Evolutionary conservation across 1,140 invertebrate genomes (phyloP).

Genomic region (Contarinia nasturtii): DNA sequence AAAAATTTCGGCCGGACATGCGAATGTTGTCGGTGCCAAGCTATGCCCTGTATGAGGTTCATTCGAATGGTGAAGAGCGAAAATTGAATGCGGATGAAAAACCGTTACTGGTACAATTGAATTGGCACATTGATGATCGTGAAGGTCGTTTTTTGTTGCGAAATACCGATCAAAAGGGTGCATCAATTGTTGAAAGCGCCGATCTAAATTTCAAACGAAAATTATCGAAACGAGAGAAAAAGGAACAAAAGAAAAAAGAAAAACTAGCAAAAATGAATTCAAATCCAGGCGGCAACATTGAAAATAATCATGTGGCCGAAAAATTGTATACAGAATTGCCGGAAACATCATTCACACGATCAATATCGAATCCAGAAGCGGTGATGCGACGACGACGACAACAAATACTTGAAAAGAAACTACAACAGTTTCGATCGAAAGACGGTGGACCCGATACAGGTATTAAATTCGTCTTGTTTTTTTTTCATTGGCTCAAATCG

Average conservation of each 20-base stretch:
- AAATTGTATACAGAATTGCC: conserved; percentile 91
- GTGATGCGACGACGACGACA: conserved; percentile 94
- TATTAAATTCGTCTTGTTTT: conserved; percentile 8
- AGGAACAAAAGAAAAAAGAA: conserved; percentile 93
- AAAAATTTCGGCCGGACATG: conserved; percentile 99
- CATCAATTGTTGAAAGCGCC: conserved; percentile 14
- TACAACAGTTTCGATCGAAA: conserved; percentile 87
- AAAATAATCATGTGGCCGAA: conserved; percentile 75
- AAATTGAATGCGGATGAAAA: conserved; percentile 77
- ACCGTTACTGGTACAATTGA: conserved; percentile 91
- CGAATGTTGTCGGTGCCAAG: conserved; percentile 89
- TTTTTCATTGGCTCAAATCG: neutral
- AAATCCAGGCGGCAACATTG: conserved; percentile 41
- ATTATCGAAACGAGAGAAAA: conserved; percentile 96
- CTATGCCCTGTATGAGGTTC: conserved; percentile 94
- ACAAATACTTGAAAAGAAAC: conserved; percentile 89
- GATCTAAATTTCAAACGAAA: conserved; percentile 54
- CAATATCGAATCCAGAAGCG: conserved; percentile 97
- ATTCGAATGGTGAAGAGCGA: conserved; percentile 90
- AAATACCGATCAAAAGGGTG: conserved; percentile 21
- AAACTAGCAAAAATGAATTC: conserved; percentile 71
- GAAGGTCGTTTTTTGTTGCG: conserved; percentile 92
- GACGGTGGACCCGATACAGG: conserved; percentile 78
- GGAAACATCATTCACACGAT: conserved; percentile 93
- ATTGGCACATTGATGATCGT: conserved; percentile 96